Evolutionary conservation across 2,888 invertebrate species (phyloP).

Genomic region (Agrotis puta): DNA sequence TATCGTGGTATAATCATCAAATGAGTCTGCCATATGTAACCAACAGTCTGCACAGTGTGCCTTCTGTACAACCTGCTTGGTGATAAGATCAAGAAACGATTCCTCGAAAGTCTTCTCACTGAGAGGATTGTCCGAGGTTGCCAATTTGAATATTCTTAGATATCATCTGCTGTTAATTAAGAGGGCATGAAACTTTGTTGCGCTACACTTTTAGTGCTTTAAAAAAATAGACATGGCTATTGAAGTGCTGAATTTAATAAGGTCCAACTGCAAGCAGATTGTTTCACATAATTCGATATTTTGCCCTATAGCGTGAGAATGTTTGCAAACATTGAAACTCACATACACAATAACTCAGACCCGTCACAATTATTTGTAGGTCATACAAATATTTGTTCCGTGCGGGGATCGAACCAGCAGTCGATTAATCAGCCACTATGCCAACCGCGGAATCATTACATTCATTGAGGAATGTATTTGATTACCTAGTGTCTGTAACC

Average conservation of each 20-base stretch:
- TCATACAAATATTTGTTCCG: too few relatives aligned
- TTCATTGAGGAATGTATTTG: conserved; percentile 32
- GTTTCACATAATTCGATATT: too few relatives aligned
- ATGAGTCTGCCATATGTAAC: too few relatives aligned
- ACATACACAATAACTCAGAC: too few relatives aligned
- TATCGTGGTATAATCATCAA: too few relatives aligned
- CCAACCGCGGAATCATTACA: background rate
- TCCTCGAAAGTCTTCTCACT: conserved; percentile 28
- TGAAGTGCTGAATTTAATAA: background rate
- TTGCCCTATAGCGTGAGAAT: too few relatives aligned
- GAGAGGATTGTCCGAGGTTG: conserved; percentile 1
- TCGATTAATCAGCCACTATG: too few relatives aligned
- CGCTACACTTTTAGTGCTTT: conserved; percentile 5
- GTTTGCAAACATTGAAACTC: too few relatives aligned
- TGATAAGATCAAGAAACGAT: conserved; percentile 13
- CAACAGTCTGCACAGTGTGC: background rate
- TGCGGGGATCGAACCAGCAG: too few relatives aligned
- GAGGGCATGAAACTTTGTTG: background rate
- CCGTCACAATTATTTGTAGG: too few relatives aligned
- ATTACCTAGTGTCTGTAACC: conserved; percentile 41
- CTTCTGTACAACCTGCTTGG: conserved; percentile 26
- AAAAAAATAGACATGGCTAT: background rate
- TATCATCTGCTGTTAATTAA: conserved; percentile 48
- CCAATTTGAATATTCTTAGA: conserved; percentile 52
- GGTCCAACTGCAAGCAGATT: too few relatives aligned